Evolutionary conservation across 2,888 invertebrate species (phyloP).

Genomic region (Rhynchonema sp.): DNA sequence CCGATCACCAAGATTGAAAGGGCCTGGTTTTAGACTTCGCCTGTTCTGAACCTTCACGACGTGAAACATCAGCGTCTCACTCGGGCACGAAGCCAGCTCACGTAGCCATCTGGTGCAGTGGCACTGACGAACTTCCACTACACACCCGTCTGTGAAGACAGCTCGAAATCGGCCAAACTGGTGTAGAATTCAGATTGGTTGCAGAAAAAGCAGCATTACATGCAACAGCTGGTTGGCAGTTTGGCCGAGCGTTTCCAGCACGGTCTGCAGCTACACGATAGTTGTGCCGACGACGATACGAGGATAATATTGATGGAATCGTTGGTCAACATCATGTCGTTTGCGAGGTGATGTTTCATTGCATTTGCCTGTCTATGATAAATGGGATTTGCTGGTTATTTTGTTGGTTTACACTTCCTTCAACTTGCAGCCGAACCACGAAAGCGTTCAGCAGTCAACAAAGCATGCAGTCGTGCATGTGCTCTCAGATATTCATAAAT

Average conservation of each 20-base stretch:
- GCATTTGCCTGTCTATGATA: background rate
- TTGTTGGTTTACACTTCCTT: background rate
- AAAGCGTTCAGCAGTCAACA: constrained; percentile 40
- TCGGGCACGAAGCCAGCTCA: too few relatives aligned
- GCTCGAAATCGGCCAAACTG: too few relatives aligned
- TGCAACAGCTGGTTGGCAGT: constrained; percentile 14
- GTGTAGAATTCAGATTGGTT: too few relatives aligned
- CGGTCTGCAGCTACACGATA: constrained; percentile 5
- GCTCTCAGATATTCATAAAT: constrained; percentile 35
- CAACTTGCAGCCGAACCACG: constrained; percentile 35
- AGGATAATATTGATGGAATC: constrained; percentile 28
- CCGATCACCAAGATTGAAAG: too few relatives aligned
- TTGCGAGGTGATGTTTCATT: constrained; percentile 31
- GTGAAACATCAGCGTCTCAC: too few relatives aligned
- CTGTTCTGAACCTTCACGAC: too few relatives aligned
- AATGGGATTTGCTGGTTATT: background rate
- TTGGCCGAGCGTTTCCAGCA: constrained; percentile 13
- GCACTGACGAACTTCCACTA: too few relatives aligned
- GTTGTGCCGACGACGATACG: constrained; percentile 9
- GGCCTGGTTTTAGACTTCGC: too few relatives aligned
- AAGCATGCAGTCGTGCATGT: constrained; percentile 37
- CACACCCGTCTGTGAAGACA: too few relatives aligned
- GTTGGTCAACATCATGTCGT: constrained; percentile 36
- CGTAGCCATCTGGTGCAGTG: too few relatives aligned
- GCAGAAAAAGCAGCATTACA: constrained; percentile 10